Evolutionary conservation across 2,888 invertebrate species (phyloP).

Genomic region (Villa cingulata): DNA sequence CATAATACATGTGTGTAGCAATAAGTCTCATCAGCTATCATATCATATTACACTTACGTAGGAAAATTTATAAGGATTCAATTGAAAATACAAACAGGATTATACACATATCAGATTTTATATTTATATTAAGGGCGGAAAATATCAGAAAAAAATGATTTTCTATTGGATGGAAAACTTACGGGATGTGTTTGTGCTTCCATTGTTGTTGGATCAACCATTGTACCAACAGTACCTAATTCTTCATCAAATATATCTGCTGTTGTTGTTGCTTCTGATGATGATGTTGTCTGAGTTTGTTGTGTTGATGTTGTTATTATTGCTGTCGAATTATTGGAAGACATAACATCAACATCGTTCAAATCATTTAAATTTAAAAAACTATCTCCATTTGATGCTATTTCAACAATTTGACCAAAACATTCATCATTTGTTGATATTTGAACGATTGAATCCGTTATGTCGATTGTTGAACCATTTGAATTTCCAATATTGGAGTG

Average conservation of each 20-base stretch:
- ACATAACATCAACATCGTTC: neutral
- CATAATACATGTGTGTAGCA: neutral
- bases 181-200: conserved; percentile 2
- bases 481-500: neutral
- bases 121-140: too few species aligned
- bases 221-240: conserved; percentile 1
- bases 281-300: neutral
- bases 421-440: too few species aligned
- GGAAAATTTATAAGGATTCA: too few species aligned
- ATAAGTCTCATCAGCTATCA: too few species aligned
- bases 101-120: too few species aligned
- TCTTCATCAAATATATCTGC: conserved; percentile 7
- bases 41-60: too few species aligned
- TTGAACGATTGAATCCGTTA: neutral
- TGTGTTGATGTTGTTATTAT: neutral
- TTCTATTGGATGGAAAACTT: neutral
- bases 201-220: conserved; percentile 8
- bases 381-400: neutral
- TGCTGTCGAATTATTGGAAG: neutral
- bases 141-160: too few species aligned
- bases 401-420: neutral
- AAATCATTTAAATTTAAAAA: neutral
- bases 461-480: neutral
- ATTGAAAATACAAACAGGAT: too few species aligned
- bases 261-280: conserved; percentile 2